phyloP scores from a whole-genome alignment of 2,888 invertebrate genomes.

The Dione juno region DNA sequence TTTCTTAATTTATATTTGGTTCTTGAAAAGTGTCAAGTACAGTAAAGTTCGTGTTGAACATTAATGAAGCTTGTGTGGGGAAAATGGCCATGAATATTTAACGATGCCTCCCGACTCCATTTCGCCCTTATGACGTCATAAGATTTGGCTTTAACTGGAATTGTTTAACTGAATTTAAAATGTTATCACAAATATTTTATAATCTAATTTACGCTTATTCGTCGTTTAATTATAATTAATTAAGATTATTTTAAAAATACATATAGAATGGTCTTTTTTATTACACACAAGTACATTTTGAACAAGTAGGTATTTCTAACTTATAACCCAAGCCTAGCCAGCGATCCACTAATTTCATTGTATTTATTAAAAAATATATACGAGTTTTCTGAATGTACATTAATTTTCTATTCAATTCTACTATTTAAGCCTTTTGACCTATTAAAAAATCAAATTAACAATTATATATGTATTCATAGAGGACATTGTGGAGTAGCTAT shows the following conservation, averaged over 20 bases:
- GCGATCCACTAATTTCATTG: neutral
- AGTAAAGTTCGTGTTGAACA: slow-evolving; percentile 51
- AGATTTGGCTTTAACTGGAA: slow-evolving; percentile 44
- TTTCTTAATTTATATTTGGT: neutral
- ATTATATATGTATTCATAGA: too few species aligned
- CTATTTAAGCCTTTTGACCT: too few species aligned
- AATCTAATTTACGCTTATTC: neutral
- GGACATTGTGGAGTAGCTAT: neutral
- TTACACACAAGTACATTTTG: neutral
- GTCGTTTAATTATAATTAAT: neutral
- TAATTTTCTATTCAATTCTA: too few species aligned
- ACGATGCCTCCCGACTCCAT: slow-evolving; percentile 54
- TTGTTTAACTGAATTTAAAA: neutral
- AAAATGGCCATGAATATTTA: slow-evolving; percentile 66
- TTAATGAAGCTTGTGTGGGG: slow-evolving; percentile 62
- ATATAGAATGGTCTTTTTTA: neutral
- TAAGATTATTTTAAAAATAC: neutral
- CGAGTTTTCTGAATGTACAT: too few species aligned
- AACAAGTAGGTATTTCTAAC: neutral
- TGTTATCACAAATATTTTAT: neutral
- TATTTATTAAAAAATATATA: neutral
- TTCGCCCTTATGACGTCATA: slow-evolving; percentile 60
- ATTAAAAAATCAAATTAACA: too few species aligned
- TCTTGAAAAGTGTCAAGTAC: slow-evolving; percentile 32
- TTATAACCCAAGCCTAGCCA: neutral